Evolutionary conservation across 2,888 invertebrate species (phyloP).

Genomic region (Acrocyrtus sp.): DNA sequence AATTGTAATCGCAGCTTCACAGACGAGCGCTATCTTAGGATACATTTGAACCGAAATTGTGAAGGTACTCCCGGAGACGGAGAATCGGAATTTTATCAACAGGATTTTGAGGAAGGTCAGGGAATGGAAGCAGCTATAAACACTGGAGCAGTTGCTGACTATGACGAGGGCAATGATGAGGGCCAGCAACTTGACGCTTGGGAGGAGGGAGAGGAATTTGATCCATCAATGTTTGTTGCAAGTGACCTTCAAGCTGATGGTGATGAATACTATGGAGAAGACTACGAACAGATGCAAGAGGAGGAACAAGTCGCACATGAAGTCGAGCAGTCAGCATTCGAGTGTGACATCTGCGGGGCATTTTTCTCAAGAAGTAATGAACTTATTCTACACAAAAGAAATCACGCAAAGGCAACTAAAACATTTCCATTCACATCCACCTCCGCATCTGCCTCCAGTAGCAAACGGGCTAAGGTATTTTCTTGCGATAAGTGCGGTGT

Average conservation of each 20-base stretch:
- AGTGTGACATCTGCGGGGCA: constrained; percentile 33
- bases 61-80: no score
- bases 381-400: constrained; percentile 40
- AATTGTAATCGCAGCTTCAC: constrained; percentile 45
- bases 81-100: neutral
- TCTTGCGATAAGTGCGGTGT: constrained; percentile 41
- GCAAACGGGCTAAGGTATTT: constrained; percentile 21
- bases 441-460: neutral
- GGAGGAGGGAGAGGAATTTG: constrained; percentile 13
- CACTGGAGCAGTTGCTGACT: constrained; percentile 14
- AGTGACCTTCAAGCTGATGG: constrained; percentile 20
- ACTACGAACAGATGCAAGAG: constrained; percentile 19
- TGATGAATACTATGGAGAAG: constrained; percentile 9
- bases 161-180: neutral
- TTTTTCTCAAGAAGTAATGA: constrained; percentile 44
- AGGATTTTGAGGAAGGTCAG: no score
- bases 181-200: constrained; percentile 1
- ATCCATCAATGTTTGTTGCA: constrained; percentile 36
- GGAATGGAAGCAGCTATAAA: no score
- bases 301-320: neutral
- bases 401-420: neutral
- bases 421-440: neutral
- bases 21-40: constrained; percentile 44
- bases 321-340: constrained; percentile 6
- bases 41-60: constrained; percentile 36